phyloP scores from a whole-genome alignment of 1,140 invertebrate species.

The Acyrthosiphon pisum region DNA sequence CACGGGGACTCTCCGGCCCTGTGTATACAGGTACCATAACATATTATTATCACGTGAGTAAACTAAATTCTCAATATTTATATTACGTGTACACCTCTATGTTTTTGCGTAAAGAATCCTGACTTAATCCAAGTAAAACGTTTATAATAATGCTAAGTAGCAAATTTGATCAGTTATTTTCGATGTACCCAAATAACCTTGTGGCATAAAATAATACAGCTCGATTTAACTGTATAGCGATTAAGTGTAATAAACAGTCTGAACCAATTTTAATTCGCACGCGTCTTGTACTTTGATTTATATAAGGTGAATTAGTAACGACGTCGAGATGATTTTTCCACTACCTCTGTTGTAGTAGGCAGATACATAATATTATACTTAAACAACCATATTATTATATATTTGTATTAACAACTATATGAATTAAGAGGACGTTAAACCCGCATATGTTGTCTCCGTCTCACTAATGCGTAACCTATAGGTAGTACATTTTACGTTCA shows the following conservation, averaged over 20 bases:
- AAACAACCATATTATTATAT: background rate
- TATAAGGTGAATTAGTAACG: background rate
- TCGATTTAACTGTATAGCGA: background rate
- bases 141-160: background rate
- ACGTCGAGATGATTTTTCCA: background rate
- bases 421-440: background rate
- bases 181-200: background rate
- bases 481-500: background rate
- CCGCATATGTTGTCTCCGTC: background rate
- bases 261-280: background rate
- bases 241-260: background rate
- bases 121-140: background rate
- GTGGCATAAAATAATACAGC: background rate
- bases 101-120: background rate
- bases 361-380: background rate
- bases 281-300: background rate
- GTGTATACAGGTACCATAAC: background rate
- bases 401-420: background rate
- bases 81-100: background rate
- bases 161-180: conserved; percentile 1
- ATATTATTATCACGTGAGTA: background rate
- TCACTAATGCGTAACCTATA: background rate
- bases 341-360: background rate
- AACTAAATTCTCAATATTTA: background rate
- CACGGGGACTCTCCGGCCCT: too few relatives aligned